phyloP scores from a whole-genome alignment of 2,113 vertebrate genomes.

The Solea solea region DNA sequence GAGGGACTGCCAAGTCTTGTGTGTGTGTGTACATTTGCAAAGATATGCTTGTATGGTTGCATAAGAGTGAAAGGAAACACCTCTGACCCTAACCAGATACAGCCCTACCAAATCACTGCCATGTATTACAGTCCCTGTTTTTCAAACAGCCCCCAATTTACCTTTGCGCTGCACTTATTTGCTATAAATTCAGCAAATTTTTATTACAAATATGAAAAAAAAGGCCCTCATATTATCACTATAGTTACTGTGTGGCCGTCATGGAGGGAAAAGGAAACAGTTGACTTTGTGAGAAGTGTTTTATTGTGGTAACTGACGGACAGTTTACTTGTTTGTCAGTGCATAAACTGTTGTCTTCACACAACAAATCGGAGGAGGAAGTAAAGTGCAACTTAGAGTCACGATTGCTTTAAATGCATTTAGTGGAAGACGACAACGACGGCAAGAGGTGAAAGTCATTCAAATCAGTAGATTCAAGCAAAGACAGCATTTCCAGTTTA shows the following conservation, averaged over 20 bases:
- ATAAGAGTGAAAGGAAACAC: slow-evolving; percentile 72
- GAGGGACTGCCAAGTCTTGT: slow-evolving; percentile 46
- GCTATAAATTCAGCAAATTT: neutral
- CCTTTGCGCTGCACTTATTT: neutral
- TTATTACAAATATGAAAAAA: neutral
- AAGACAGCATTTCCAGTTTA: slow-evolving; percentile 11
- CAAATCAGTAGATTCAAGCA: slow-evolving; percentile 18
- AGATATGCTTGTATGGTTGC: slow-evolving; percentile 57
- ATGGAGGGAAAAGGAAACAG: slow-evolving; percentile 26
- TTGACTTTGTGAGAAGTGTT: slow-evolving; percentile 38
- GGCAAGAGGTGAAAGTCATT: slow-evolving; percentile 17
- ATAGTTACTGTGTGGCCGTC: neutral
- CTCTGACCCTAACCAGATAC: slow-evolving; percentile 58
- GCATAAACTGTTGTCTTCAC: slow-evolving; percentile 33
- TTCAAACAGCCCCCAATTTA: slow-evolving; percentile 26
- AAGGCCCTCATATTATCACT: neutral
- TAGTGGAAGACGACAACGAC: slow-evolving; percentile 56
- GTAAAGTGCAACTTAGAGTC: slow-evolving; percentile 22
- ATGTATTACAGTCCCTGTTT: slow-evolving; percentile 46
- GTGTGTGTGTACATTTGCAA: slow-evolving; percentile 40
- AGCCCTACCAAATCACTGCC: slow-evolving; percentile 36
- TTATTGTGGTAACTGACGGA: slow-evolving; percentile 52
- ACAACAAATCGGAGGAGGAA: slow-evolving; percentile 33
- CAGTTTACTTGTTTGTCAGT: slow-evolving; percentile 3
- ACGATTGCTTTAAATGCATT: slow-evolving; percentile 39